phyloP scores from a whole-genome alignment of 2,888 invertebrate genomes.

The Drosophila bunnanda region DNA sequence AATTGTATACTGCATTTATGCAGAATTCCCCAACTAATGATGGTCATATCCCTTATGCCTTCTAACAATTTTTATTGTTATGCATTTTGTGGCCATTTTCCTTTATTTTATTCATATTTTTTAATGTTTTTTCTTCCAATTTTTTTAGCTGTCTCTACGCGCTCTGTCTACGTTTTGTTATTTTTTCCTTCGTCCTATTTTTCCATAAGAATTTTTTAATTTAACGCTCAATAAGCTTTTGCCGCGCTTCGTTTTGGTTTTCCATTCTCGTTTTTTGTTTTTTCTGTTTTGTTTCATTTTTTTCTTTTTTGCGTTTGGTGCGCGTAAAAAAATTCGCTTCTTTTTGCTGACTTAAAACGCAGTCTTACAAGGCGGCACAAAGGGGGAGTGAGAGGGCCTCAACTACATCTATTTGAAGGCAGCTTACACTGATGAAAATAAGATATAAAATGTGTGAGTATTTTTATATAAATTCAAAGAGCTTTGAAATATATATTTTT shows the following conservation, averaged over 20 bases:
- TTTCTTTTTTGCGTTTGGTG: not conserved
- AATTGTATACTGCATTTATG: slow-evolving; percentile 18
- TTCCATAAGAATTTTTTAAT: slow-evolving; percentile 77
- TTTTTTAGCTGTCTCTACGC: slow-evolving; percentile 11
- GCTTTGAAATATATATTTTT: not conserved
- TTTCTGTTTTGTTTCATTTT: slow-evolving; percentile 34
- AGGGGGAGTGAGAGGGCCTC: not conserved
- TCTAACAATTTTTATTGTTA: slow-evolving; percentile 23
- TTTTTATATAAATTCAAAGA: not conserved
- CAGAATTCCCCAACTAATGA: slow-evolving; percentile 24
- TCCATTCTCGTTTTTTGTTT: slow-evolving; percentile 42
- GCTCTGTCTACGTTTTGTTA: slow-evolving; percentile 22
- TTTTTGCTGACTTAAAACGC: slow-evolving; percentile 34
- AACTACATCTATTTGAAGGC: slow-evolving; percentile 14
- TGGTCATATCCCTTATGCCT: slow-evolving; percentile 12
- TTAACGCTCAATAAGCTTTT: slow-evolving; percentile 80
- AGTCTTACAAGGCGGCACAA: slow-evolving; percentile 20
- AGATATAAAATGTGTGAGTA: not conserved
- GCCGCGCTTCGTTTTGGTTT: slow-evolving; percentile 64
- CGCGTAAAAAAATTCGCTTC: slow-evolving; percentile 18
- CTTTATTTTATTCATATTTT: slow-evolving; percentile 7
- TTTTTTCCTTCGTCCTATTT: slow-evolving; percentile 36
- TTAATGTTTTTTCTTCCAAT: not conserved
- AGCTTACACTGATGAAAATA: slow-evolving; percentile 2
- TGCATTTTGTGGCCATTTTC: slow-evolving; percentile 14